Evolutionary conservation across 2,888 invertebrate species (phyloP).

Genomic region (Patella pellucida): DNA sequence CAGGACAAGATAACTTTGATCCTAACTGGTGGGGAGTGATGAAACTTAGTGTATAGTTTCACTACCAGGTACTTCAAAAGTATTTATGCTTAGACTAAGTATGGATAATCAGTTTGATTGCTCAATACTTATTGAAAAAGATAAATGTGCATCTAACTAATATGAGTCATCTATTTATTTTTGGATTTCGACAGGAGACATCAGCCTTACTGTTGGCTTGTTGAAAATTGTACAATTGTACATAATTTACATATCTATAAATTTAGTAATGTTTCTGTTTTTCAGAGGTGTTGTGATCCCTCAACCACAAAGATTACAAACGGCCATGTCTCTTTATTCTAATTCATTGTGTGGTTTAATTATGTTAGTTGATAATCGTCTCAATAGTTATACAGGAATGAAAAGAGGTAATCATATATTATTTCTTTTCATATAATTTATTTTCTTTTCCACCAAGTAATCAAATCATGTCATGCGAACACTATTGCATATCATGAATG

Average conservation of each 20-base stretch:
- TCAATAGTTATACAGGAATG: constrained; percentile 78
- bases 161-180: too few relatives aligned
- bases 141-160: too few relatives aligned
- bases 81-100: too few relatives aligned
- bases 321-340: constrained; percentile 93
- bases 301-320: constrained; percentile 87
- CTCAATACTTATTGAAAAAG: too few relatives aligned
- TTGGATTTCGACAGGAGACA: too few relatives aligned
- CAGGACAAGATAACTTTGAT: too few relatives aligned
- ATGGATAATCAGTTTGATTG: too few relatives aligned
- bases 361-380: constrained; percentile 81
- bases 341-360: constrained; percentile 90
- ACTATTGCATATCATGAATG: too few relatives aligned
- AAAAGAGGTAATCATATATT: constrained; percentile 74
- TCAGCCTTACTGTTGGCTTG: too few relatives aligned
- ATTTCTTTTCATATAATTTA: not conserved
- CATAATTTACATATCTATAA: not conserved
- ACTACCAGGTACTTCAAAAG: too few relatives aligned
- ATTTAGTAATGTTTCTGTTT: constrained; percentile 7
- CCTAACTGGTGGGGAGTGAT: too few relatives aligned
- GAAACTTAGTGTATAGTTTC: too few relatives aligned
- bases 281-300: constrained; percentile 78
- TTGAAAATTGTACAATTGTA: not conserved
- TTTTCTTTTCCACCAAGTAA: not conserved
- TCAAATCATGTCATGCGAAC: not conserved